Evolutionary conservation across 2,888 invertebrate species (phyloP), one percentile per base, ranked within the genome.

Genomic region (Agonopterix arenella): DNA sequence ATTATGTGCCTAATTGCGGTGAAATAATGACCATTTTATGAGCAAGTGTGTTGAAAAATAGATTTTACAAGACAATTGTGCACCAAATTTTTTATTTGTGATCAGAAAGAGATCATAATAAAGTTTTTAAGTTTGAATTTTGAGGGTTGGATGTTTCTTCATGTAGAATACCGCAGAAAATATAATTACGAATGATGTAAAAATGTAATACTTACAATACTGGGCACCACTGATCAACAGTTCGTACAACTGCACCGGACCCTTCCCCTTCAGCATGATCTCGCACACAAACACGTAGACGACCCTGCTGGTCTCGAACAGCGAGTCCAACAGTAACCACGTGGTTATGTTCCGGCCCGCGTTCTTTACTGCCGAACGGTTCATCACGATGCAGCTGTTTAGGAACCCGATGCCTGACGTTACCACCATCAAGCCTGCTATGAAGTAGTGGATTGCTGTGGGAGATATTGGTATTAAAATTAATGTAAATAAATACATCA

Each of bases 251-350:
- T 85, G 85, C 54, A 80, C 47, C 0, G 70, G 62, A 0, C 88
- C 88, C 8, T 69, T 69, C 0, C 84, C 82, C 37, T 75, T 73
- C 5, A 88, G 59, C 38, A 85, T 66, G 1, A 85, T 73, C 52
- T 86, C 84, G 10, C 76, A 70, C 4, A 86, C 56, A 51, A 88
- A 89, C 56, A 86, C 76, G 46, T 88, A 88, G 4, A 89, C 67
- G 0, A 89, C 82, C 0, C 88, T 57, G 5, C 76, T 77, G 1
- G 85, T 85, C 65, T 89, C 88, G 44, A 89, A 89, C 59, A 88
- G 56, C 0, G 88, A 89, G 65, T 86, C 83, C 2, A 89, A 61
- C 10, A 89, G 68, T 37, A 89, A 57, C 88, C 88, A 89, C 0
- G 75, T 72, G 43, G 86, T 85, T 45, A 89, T 76, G 47, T 79